A percentile compares a stretch with the other conserved stretches of the same genome.
Evolutionary conservation across 2,113 vertebrate species (phyloP).

Genomic region (Campylomormyrus tamandua): DNA sequence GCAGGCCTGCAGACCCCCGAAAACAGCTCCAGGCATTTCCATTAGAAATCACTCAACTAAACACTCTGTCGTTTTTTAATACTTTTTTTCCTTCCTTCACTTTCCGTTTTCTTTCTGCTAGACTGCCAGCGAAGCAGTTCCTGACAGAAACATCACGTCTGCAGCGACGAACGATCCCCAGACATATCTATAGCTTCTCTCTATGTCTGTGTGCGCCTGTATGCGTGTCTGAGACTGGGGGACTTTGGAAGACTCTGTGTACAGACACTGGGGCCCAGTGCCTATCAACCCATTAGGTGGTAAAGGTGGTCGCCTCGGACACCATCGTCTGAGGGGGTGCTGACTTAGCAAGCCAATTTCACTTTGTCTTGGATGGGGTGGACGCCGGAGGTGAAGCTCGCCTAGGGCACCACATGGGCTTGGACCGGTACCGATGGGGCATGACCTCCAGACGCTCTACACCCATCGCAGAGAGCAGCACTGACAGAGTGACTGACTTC

Average conservation of each 20-base stretch:
- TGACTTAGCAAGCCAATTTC: neutral
- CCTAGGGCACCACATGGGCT: neutral
- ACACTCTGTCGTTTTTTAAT: slow-evolving; percentile 28
- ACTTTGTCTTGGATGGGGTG: neutral
- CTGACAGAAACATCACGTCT: slow-evolving; percentile 34
- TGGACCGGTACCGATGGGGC: neutral
- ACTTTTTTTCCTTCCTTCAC: slow-evolving; percentile 13
- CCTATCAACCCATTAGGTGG: neutral
- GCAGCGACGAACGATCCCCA: slow-evolving; percentile 21
- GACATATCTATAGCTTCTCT: slow-evolving; percentile 7
- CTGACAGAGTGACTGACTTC: neutral
- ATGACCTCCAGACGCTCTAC: neutral
- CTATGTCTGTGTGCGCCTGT: slow-evolving; percentile 1
- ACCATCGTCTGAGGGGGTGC: neutral
- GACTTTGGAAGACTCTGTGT: neutral
- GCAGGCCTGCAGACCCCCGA: slow-evolving; percentile 48
- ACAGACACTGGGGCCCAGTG: neutral
- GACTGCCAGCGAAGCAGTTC: slow-evolving; percentile 32
- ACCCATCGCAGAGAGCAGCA: neutral
- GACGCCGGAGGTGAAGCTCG: neutral
- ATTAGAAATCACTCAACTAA: slow-evolving; percentile 50
- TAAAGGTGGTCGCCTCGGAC: neutral
- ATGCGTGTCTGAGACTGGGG: neutral
- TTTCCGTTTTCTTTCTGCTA: slow-evolving; percentile 20
- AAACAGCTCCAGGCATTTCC: slow-evolving; percentile 50